Evolutionary conservation across 2,113 vertebrate genomes (phyloP).

Genomic region (Cavia porcellus): DNA sequence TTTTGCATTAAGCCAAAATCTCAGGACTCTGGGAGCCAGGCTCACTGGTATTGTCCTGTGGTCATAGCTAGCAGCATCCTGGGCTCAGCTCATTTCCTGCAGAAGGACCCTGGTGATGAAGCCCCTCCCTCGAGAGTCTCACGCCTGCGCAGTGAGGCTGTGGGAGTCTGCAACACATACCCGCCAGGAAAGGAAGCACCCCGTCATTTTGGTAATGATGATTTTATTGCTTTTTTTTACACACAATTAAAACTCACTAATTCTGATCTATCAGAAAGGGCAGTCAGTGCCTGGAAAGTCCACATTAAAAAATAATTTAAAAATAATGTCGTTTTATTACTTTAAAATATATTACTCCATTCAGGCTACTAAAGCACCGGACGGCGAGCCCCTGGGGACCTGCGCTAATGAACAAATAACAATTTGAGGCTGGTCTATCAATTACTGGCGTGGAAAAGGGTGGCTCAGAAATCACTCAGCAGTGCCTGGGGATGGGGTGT

Average conservation of each 20-base stretch:
- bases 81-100: neutral
- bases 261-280: constrained; percentile 77
- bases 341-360: constrained; percentile 80
- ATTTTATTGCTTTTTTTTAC: constrained; percentile 80
- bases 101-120: neutral
- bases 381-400: constrained; percentile 53
- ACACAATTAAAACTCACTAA: constrained; percentile 82
- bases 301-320: constrained; percentile 82
- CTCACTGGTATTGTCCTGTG: neutral
- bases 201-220: constrained; percentile 69
- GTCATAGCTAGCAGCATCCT: fast-evolving
- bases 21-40: neutral
- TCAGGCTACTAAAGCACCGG: constrained; percentile 70
- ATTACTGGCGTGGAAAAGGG: constrained; percentile 54
- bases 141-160: fast-evolving
- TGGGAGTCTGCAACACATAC: fast-evolving
- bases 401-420: constrained; percentile 77
- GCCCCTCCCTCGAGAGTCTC: neutral
- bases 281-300: constrained; percentile 79
- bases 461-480: neutral
- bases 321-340: constrained; percentile 81
- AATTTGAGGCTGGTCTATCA: constrained; percentile 68
- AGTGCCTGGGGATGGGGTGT: neutral
- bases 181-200: constrained; percentile 17
- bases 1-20: neutral